Base-by-base conservation (phyloP, 2,113 vertebrate species). In the Oryzias curvinotus region DNA sequence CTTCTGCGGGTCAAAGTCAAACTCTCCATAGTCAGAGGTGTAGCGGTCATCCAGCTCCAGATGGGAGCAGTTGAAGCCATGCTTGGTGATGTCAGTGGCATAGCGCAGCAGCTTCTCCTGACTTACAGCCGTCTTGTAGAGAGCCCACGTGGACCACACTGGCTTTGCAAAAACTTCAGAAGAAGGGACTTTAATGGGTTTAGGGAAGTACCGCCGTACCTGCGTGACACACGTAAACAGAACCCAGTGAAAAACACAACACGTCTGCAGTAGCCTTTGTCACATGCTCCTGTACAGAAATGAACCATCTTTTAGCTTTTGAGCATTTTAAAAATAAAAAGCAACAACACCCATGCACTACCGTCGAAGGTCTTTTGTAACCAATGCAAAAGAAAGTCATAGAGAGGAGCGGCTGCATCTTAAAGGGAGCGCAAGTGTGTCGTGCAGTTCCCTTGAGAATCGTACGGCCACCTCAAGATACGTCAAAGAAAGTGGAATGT, bases 11-110 rank as follows among this genome's bases (percentile, higher is more conserved):
- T 96, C 94, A 25, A 98, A 97, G 62, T 95, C 92, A 53, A 96
- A 96, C 72, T 96, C 94, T 0, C 96, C 95, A 0, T 98, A 97
- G 42, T 91, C 87, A 0, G 88, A 88, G 0, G 92, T 94, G 86
- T 96, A 97, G 79, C 84, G 88, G 81, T 98, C 95, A 2, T 96
- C 95, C 10, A 98, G 91, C 80, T 96, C 95, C 68, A 97, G 86
- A 42, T 96, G 95, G 81, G 95, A 95, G 76, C 91, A 94, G 15
- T 90, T 93, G 73, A 98, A 97, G 61, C 80, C 83, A 18, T 96
- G 85, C 13, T 88, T 88, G 53, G 81, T 90, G 28, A 98, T 96
- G 59, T 93, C 87, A 49, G 87, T 63, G 0, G 95, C 93, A 4
- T 82, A 93, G 12, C 25, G 52, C 41, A 95, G 72, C 14, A 97